Evolutionary conservation across 2,888 invertebrate genomes (phyloP).

Genomic region (Sinopyrophorus schimmeli): DNA sequence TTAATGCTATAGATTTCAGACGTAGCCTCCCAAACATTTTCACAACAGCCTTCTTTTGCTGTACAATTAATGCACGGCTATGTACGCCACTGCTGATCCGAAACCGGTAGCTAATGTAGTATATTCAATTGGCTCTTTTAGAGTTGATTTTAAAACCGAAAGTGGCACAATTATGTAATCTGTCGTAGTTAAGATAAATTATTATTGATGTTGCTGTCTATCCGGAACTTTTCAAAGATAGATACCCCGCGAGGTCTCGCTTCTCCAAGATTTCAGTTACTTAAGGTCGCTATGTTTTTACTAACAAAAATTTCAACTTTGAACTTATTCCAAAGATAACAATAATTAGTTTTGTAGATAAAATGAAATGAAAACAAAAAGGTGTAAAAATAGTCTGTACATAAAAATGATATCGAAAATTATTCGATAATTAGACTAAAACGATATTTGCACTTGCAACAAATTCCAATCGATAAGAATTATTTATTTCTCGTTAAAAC

Average conservation of each 20-base stretch:
- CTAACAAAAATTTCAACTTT: conserved; percentile 16
- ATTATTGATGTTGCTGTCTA: conserved; percentile 20
- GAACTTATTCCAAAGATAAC: too few relatives aligned
- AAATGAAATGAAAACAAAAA: too few relatives aligned
- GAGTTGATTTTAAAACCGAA: conserved; percentile 17
- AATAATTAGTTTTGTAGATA: too few relatives aligned
- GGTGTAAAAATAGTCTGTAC: too few relatives aligned
- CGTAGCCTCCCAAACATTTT: not conserved
- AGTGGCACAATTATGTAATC: conserved; percentile 22
- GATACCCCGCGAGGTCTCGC: conserved; percentile 14
- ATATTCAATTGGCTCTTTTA: conserved; percentile 17
- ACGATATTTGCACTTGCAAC: too few relatives aligned
- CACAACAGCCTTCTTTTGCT: too few relatives aligned
- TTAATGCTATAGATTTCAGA: too few relatives aligned
- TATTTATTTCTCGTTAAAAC: too few relatives aligned
- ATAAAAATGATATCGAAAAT: too few relatives aligned
- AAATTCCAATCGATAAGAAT: conserved; percentile 9
- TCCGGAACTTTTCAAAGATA: conserved; percentile 22
- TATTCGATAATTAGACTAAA: too few relatives aligned
- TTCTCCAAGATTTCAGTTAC: conserved; percentile 13
- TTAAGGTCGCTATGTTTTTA: conserved; percentile 17
- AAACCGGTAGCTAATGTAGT: conserved; percentile 10
- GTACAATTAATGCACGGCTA: too few relatives aligned
- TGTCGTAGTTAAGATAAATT: conserved; percentile 22
- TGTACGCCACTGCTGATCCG: conserved; percentile 11